Base-by-base conservation (phyloP, 2,113 vertebrate species). In the Corvus moneduloides region DNA sequence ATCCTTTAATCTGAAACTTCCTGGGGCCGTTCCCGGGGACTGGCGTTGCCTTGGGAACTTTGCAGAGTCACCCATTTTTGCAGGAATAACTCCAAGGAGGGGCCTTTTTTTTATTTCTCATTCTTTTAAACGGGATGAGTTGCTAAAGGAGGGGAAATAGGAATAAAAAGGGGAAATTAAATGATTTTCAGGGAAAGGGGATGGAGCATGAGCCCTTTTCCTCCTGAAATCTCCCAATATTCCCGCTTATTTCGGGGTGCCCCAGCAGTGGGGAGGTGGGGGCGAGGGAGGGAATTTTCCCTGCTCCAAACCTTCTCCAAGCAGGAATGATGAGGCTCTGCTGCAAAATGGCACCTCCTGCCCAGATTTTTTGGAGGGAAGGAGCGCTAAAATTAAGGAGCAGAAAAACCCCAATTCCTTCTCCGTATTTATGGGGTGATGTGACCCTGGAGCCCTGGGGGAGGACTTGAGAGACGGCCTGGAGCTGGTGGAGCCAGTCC, bases 1-100 rank as follows among this genome's bases (percentile, higher is more conserved):
- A 84, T 39, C 39, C 73, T 96, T 87, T 81, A 46, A 92, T 75
- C 56, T 33, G 73, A 37, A 74, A 74, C 59, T 86, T 90, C 91
- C 14, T 2, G 9, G 11, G 84, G 83, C 71, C 48, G 44, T 18
- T 90, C 83, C 79, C 49, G 10, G 13, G 26, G 44, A 7, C 84
- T 44, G 68, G 18, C 1, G 2, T n/a, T 62, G 77, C 61, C 82
- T 35, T 23, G 30, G 69, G 90, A 58, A 48, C 39, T 82, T 58
- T 44, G 49, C 41, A 30, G 43, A 87, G 77, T 26, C 24, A 6
- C 27, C 15, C 15, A 1, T 16, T 76, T 59, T 39, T 20, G 33
- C 6, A 35, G 83, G 49, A 71, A 52, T n/a, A 10, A 49, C 26
- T 61, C 39, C 37, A 16, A 52, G 23, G 46, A 11, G 17, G 16